These are phyloP conservation scores for Lemur catta DNA, from an alignment of 2,797 vertebrate species.

Conservation along the genomic window DNA sequence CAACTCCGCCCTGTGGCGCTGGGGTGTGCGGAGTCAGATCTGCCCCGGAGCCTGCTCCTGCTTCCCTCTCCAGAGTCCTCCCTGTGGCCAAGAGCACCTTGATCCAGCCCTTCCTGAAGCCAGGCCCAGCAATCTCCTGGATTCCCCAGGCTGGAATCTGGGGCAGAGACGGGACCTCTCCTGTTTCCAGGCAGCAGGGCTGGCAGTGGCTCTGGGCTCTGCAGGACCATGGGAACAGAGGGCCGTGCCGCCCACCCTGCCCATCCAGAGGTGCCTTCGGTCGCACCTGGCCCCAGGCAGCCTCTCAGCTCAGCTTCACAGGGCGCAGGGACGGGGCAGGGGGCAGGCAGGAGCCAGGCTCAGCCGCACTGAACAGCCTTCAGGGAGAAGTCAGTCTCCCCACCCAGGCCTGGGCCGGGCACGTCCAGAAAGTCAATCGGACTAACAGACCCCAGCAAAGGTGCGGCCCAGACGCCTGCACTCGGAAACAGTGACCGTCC, in stretches of 20 bases:
- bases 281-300: neutral
- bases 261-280: neutral
- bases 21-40: too few relatives aligned
- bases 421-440: neutral
- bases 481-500: neutral
- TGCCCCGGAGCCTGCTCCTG: neutral
- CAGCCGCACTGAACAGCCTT: neutral
- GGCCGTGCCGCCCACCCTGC: neutral
- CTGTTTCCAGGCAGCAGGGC: neutral
- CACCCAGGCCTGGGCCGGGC: neutral
- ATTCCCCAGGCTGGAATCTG: neutral
- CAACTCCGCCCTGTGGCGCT: rapidly evolving
- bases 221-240: neutral
- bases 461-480: neutral
- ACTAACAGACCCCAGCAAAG: too few relatives aligned
- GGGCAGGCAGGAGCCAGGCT: neutral
- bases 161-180: neutral
- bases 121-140: neutral
- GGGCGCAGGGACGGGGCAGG: neutral
- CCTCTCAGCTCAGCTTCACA: neutral
- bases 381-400: neutral
- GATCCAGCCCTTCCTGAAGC: neutral
- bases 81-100: neutral
- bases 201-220: neutral
- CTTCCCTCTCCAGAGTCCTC: neutral